Evolutionary conservation across 2,888 invertebrate species (phyloP).

Genomic region (Scelioninae gen. 2): DNA sequence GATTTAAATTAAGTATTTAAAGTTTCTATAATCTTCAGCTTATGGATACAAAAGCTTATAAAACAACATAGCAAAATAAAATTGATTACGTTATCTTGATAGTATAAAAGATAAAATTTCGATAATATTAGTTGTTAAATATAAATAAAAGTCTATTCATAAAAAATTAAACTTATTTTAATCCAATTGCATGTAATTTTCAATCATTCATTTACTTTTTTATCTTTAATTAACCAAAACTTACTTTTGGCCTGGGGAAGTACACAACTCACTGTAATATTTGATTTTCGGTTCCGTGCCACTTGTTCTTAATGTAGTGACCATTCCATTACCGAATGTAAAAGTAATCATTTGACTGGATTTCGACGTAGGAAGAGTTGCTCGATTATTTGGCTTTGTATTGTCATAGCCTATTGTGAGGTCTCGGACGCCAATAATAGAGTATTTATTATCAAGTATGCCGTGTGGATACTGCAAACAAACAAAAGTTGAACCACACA

Average conservation of each 20-base stretch:
- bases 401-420: conserved; percentile 92
- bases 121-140: too few relatives aligned
- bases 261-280: conserved; percentile 95
- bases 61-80: too few relatives aligned
- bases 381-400: conserved; percentile 81
- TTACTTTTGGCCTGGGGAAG: conserved; percentile 80
- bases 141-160: too few relatives aligned
- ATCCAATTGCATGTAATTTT: too few relatives aligned
- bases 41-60: too few relatives aligned
- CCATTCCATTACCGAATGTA: conserved; percentile 89
- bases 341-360: conserved; percentile 96
- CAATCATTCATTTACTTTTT: too few relatives aligned
- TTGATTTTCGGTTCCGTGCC: conserved; percentile 99
- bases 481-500: background rate
- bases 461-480: conserved; percentile 83
- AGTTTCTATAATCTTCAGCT: too few relatives aligned
- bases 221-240: conserved; percentile 62
- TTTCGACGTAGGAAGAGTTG: conserved; percentile 82
- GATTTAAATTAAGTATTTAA: too few relatives aligned
- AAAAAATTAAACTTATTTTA: too few relatives aligned
- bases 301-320: conserved; percentile 93
- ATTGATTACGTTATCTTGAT: too few relatives aligned
- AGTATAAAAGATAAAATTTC: too few relatives aligned
- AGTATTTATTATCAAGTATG: conserved; percentile 80
- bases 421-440: conserved; percentile 86